Percentiles rank a stretch among this genome's conserved stretches.
Evolutionary conservation across 2,797 vertebrate species (phyloP).

Genomic region (Rhynchotus rufescens): DNA sequence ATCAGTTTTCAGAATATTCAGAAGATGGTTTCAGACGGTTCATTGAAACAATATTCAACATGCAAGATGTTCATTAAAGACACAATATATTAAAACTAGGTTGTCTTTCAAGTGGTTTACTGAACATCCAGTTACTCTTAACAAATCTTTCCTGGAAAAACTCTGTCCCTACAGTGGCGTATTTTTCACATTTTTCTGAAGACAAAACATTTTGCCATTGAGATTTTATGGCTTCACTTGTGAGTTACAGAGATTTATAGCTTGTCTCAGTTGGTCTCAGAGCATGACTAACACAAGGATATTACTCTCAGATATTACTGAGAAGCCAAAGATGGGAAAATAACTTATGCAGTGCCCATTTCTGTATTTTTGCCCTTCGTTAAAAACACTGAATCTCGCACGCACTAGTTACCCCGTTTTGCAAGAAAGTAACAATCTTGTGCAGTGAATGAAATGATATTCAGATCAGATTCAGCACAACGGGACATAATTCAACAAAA

Average conservation of each 20-base stretch:
- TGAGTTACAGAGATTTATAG: background rate
- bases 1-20: background rate
- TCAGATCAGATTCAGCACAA: background rate
- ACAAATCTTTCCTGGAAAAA: background rate
- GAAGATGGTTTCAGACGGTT: background rate
- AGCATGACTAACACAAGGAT: background rate
- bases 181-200: background rate
- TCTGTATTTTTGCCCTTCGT: background rate
- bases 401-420: background rate
- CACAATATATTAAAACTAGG: background rate
- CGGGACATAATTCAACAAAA: background rate
- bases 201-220: background rate
- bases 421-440: background rate
- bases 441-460: background rate
- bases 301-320: background rate
- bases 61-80: background rate
- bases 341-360: background rate
- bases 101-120: background rate
- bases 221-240: background rate
- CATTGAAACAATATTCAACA: background rate
- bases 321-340: background rate
- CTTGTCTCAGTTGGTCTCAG: background rate
- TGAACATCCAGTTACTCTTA: background rate
- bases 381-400: background rate
- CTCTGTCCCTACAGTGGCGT: background rate